Base-by-base conservation (phyloP, 2,797 vertebrate species). In the Tarsius wallacei region DNA sequence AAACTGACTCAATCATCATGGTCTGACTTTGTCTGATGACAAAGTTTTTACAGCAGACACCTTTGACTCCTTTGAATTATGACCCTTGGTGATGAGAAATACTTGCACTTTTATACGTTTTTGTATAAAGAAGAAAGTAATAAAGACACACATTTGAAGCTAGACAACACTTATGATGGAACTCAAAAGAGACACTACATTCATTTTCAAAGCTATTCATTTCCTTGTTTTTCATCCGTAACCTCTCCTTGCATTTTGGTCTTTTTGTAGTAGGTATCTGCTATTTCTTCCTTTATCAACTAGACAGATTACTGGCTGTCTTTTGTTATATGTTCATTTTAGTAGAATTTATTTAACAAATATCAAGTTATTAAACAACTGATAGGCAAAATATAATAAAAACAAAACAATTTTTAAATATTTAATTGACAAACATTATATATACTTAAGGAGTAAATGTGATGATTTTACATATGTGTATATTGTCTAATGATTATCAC, bases 21-120 rank as follows among this genome's bases (percentile, higher is more conserved):
- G 77, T 97, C 97, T 97, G 91, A 90, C 78, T 98, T 98, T 98
- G 97, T 98, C 97, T 98, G 94, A 98, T 98, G 97, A 97, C 93
- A 97, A 97, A 70, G 95, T 97, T 98, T 99, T 98, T 98, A 95
- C 94, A 98, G 97, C 33, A 88, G 36, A 77, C 87, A 82, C 77
- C 94, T 97, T 98, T 97, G 98, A 16, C 15, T 98, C 89, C 96
- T 98, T 94, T 96, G 96, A 97, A 97, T 98, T 98, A 97, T 98
- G 94, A 97, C 97, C 87, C 78, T 97, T 95, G 90, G 97, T 98
- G 97, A 97, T 98, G 91, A 97, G 96, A 98, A 98, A 98, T 98
- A 96, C 97, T 97, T 98, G 87, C 91, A 96, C 94, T 36, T 98
- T 98, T 95, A 70, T 95, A 97, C 84, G 93, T 97, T 98, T 98